Base-by-base conservation (phyloP, 2,888 invertebrate species). In the Nesidiocoris tenuis region DNA sequence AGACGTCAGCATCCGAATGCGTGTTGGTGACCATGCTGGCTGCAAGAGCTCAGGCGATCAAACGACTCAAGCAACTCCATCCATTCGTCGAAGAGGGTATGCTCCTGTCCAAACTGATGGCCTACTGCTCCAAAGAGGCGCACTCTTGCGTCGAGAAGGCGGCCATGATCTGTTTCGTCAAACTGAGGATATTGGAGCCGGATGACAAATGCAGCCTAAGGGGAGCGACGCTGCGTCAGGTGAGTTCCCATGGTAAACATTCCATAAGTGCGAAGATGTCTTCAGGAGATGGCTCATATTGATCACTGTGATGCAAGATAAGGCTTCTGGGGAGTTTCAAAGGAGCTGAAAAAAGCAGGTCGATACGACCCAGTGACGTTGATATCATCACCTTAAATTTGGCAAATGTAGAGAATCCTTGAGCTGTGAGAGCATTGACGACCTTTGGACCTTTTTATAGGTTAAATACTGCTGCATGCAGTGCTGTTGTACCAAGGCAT, bases 1-100 rank as follows among this genome's bases (percentile, higher is more conserved):
- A 97, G 95, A 94, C 96, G 3, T 96, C 96, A 0, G 98, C 98
- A 3, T 97, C 96, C 82, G 98, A 98, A 84, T 96, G 96, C 83
- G 90, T 97, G 72, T 86, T 98, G 77, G 96, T 97, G 9, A 91
- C 92, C 57, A 92, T 98, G 91, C 83, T 97, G 79, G 96, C 96
- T 0, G 97, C 97, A 0, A 87, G 97, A 81, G 94, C 94, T 17
- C 94, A 93, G 83, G 93, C 94, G 22, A 89, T 96, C 79, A 93
- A 93, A 82, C 86, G 91, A 65, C 86, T 96, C 24, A 96, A 96
- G 83, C 90, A 92, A 79, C 90, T 90, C 81, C 91, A 94, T 83
- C 92, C 94, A 0, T 91, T 91, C 80, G 90, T 93, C 22, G 95
- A 96, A 83, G 98, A 98, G 83, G 95, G 95, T 0, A 88, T 92